Conservation (phyloP, 1,140 invertebrate species). For the Aphidius ervi region DNA sequence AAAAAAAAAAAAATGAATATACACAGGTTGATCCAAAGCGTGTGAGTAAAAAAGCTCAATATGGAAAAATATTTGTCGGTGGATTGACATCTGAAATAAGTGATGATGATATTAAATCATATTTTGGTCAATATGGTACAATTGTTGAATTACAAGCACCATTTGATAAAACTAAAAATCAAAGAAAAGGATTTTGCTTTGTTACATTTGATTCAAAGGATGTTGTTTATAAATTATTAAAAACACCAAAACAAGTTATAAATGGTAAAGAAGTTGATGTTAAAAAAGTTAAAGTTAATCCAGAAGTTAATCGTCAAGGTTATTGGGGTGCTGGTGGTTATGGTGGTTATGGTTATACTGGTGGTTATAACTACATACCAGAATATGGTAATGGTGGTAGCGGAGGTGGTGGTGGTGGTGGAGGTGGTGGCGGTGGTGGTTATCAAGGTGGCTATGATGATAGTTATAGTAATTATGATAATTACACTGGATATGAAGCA, state of each 20-base stretch:
- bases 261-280: conserved; percentile 62
- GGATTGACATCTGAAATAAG: conserved; percentile 62
- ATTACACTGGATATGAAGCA: conserved; percentile 42
- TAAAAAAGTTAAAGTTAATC: conserved; percentile 55
- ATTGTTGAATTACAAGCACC: conserved; percentile 67
- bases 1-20: too few relatives aligned
- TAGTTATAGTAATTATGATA: conserved; percentile 45
- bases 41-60: conserved; percentile 58
- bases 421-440: conserved; percentile 31
- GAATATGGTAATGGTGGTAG: conserved; percentile 43
- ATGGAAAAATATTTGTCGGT: conserved; percentile 68
- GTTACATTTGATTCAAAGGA: conserved; percentile 64
- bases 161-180: conserved; percentile 68
- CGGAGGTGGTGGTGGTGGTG: conserved; percentile 48
- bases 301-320: conserved; percentile 46
- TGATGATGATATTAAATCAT: conserved; percentile 61
- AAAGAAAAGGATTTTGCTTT: conserved; percentile 65
- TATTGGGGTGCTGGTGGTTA: conserved; percentile 50
- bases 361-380: conserved; percentile 51
- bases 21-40: conserved; percentile 60
- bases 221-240: conserved; percentile 60
- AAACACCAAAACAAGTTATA: conserved; percentile 62
- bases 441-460: conserved; percentile 50
- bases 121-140: conserved; percentile 61
- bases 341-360: conserved; percentile 48